phyloP scores from a whole-genome alignment of 2,888 invertebrate species.

The Linnaemya tessellans region DNA sequence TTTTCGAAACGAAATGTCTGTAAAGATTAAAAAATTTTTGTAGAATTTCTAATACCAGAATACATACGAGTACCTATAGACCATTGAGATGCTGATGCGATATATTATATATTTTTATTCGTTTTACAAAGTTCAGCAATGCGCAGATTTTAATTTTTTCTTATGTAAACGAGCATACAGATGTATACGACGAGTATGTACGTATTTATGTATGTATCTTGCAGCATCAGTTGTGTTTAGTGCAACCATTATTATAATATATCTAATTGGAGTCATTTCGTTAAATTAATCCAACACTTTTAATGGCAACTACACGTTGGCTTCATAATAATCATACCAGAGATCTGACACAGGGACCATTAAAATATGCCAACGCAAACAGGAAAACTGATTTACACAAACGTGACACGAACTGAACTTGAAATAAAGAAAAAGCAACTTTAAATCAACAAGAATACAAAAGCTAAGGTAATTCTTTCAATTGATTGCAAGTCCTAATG shows the following conservation, averaged over 20 bases:
- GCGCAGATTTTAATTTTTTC: no score
- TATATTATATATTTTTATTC: no score
- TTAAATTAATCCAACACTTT: slow-evolving; percentile 22
- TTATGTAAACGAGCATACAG: no score
- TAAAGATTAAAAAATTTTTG: no score
- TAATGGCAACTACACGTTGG: slow-evolving; percentile 20
- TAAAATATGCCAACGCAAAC: slow-evolving; percentile 61
- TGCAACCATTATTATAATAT: not conserved
- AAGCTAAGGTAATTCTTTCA: slow-evolving; percentile 1
- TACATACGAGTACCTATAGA: no score
- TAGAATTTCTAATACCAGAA: no score
- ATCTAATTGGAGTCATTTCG: not conserved
- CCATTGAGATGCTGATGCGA: no score
- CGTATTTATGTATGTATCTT: no score
- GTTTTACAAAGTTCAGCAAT: no score
- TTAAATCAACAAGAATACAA: slow-evolving; percentile 16
- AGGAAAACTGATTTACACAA: slow-evolving; percentile 74
- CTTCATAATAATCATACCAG: slow-evolving; percentile 13
- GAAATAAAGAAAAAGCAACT: not conserved
- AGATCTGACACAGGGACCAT: slow-evolving; percentile 25
- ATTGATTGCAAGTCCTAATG: slow-evolving; percentile 46
- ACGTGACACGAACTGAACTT: slow-evolving; percentile 75
- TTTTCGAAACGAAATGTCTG: no score
- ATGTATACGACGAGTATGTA: no score
- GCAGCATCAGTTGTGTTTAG: not conserved